Conservation (phyloP, 2,888 invertebrate genomes). For the Choreutis nemorana region DNA sequence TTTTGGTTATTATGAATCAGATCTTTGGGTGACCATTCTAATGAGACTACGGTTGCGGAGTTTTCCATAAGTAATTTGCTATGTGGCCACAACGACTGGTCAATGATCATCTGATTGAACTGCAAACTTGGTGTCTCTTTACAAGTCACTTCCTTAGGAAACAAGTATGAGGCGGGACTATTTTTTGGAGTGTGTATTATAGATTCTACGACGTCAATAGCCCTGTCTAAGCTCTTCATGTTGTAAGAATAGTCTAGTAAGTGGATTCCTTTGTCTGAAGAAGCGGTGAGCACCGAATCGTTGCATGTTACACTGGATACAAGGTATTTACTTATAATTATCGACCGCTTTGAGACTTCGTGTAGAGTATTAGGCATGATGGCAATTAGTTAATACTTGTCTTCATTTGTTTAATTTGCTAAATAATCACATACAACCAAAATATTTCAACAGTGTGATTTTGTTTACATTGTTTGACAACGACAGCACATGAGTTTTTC, state of each 20-base stretch:
- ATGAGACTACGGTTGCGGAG: slow-evolving; percentile 23
- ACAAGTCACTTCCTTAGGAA: slow-evolving; percentile 20
- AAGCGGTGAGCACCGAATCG: slow-evolving; percentile 27
- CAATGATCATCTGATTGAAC: slow-evolving; percentile 33
- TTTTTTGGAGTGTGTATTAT: slow-evolving; percentile 24
- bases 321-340: slow-evolving; percentile 29
- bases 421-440: no score
- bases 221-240: slow-evolving; percentile 33
- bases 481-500: no score
- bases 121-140: slow-evolving; percentile 28
- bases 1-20: slow-evolving; percentile 21
- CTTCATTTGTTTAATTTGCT: no score
- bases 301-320: slow-evolving; percentile 28
- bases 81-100: slow-evolving; percentile 44
- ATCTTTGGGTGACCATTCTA: slow-evolving; percentile 36
- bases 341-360: slow-evolving; percentile 29
- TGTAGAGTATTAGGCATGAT: slow-evolving; percentile 18
- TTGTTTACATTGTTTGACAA: no score
- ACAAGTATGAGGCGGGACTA: slow-evolving; percentile 29
- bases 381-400: no score
- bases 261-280: slow-evolving; percentile 31
- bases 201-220: slow-evolving; percentile 26
- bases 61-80: slow-evolving; percentile 30
- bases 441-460: no score
- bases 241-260: slow-evolving; percentile 32